Percentiles rank a stretch among this genome's conserved stretches.
phyloP scores from a whole-genome alignment of 64 coral and sea anemone species.

The Pocillopora damicornis region DNA sequence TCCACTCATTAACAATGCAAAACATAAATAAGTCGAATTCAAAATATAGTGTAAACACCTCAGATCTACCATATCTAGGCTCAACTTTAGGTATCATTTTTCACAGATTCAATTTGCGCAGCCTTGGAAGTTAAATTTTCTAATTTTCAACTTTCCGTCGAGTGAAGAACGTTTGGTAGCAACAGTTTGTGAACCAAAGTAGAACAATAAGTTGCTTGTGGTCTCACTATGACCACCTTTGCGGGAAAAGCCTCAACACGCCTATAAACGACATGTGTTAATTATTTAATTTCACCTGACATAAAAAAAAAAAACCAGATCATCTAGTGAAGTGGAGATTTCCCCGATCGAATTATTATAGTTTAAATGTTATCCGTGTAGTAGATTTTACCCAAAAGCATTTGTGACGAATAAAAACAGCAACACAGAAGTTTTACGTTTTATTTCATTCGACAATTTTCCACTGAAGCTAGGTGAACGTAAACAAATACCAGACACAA shows the following conservation, averaged over 20 bases:
- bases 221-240: neutral
- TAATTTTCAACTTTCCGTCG: neutral
- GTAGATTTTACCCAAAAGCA: too few relatives aligned
- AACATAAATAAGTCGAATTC: neutral
- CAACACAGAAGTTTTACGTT: too few relatives aligned
- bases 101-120: too few relatives aligned
- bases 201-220: slow-evolving; percentile 33
- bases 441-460: too few relatives aligned
- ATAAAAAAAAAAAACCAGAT: neutral
- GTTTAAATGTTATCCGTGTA: too few relatives aligned
- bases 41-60: neutral
- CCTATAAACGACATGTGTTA: neutral
- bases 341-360: neutral
- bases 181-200: neutral
- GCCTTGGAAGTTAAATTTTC: neutral
- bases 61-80: too few relatives aligned
- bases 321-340: neutral
- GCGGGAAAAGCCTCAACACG: neutral
- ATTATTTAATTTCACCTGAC: neutral
- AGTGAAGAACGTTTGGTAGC: neutral
- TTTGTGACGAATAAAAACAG: too few relatives aligned
- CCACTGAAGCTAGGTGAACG: too few relatives aligned
- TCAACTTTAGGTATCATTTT: neutral
- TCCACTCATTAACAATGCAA: slow-evolving; percentile 22
- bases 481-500: too few relatives aligned